phyloP scores from a whole-genome alignment of 2,113 vertebrate species.

The Microcebus ravelobensis region DNA sequence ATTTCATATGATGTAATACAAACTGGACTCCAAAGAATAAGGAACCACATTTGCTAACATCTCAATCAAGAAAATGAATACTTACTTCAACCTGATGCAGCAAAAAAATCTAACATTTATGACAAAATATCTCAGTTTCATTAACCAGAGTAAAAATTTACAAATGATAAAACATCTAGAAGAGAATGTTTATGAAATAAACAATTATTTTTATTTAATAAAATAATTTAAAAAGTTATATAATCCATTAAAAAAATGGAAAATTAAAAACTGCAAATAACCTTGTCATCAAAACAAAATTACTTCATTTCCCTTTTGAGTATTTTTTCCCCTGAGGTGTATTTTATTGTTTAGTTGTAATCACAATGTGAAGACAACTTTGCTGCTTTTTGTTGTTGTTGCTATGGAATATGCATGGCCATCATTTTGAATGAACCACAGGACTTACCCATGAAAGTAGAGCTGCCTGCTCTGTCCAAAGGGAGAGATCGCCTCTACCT shows the following conservation, averaged over 20 bases:
- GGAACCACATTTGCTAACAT: background rate
- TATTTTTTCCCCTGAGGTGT: background rate
- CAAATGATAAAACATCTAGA: background rate
- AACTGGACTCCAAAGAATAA: background rate
- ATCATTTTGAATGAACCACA: background rate
- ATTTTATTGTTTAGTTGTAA: background rate
- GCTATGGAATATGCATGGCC: background rate
- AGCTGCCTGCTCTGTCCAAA: background rate
- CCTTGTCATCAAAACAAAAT: background rate
- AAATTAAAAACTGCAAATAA: slow-evolving; percentile 41
- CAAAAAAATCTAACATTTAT: background rate
- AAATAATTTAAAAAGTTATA: slow-evolving; percentile 14
- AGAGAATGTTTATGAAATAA: background rate
- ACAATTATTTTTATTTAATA: slow-evolving; percentile 7
- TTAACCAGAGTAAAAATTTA: background rate
- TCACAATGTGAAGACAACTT: background rate
- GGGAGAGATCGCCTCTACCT: background rate
- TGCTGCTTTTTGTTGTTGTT: background rate
- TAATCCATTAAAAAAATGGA: background rate
- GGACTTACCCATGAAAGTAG: background rate
- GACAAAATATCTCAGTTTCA: background rate
- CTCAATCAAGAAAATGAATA: background rate
- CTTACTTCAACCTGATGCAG: background rate
- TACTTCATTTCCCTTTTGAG: background rate
- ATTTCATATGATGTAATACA: background rate